Evolutionary conservation across 2,888 invertebrate genomes (phyloP).

Genomic region (Ormyrus pomaceus): DNA sequence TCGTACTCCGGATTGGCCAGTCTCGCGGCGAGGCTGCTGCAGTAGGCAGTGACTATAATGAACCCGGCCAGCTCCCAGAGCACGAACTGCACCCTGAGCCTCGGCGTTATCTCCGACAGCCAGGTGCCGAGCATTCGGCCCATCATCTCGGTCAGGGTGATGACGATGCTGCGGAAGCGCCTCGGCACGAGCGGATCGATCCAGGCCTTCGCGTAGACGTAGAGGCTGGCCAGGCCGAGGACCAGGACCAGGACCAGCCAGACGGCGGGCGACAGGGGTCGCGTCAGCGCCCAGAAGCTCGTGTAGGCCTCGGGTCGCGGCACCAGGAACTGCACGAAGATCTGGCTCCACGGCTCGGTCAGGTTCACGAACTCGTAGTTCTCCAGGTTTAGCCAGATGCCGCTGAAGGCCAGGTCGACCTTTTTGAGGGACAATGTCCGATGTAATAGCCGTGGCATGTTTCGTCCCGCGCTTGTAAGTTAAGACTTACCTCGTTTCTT

Average conservation of each 20-base stretch:
- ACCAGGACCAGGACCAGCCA: conserved; percentile 63
- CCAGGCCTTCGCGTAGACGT: conserved; percentile 62
- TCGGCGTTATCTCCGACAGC: background rate
- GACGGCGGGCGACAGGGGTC: conserved; percentile 64
- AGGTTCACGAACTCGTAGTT: conserved; percentile 62
- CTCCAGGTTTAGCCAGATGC: conserved; percentile 65
- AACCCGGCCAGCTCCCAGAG: conserved; percentile 70
- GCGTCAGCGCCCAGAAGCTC: conserved; percentile 69
- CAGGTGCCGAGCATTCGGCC: conserved; percentile 59
- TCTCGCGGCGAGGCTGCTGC: conserved; percentile 69
- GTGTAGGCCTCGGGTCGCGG: conserved; percentile 67
- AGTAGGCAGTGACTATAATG: conserved; percentile 68
- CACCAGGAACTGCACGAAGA: conserved; percentile 67
- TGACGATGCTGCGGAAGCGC: conserved; percentile 64
- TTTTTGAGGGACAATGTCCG: conserved; percentile 26
- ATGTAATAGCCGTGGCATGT: background rate
- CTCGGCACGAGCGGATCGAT: conserved; percentile 63
- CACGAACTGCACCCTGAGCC: conserved; percentile 63
- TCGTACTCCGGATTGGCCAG: conserved; percentile 68
- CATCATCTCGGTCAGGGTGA: conserved; percentile 64
- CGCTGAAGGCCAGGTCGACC: conserved; percentile 69
- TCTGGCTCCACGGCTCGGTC: conserved; percentile 65
- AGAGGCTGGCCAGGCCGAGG: conserved; percentile 60
- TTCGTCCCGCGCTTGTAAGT: no score
- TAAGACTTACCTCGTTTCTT: conserved; percentile 59